phyloP scores from a whole-genome alignment of 2,888 invertebrate genomes.

The Synergus japonicus region DNA sequence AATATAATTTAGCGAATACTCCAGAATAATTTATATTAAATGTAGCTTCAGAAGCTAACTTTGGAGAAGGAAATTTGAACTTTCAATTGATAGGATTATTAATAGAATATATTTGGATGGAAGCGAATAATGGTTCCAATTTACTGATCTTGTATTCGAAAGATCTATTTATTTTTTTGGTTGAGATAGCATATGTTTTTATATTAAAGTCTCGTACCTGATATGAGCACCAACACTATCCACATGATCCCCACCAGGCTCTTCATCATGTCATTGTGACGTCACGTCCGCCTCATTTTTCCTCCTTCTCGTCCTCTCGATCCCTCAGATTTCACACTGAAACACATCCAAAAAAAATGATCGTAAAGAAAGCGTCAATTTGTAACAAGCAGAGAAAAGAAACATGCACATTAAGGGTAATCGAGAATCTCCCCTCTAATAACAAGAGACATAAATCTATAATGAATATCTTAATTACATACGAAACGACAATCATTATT shows the following conservation, averaged over 20 bases:
- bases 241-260: conserved; percentile 82
- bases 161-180: too few relatives aligned
- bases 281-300: conserved; percentile 79
- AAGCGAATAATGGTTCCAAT: background rate
- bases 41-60: background rate
- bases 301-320: conserved; percentile 67
- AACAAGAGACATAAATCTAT: too few relatives aligned
- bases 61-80: background rate
- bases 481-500: background rate
- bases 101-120: background rate
- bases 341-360: conserved; percentile 52
- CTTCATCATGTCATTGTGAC: conserved; percentile 81
- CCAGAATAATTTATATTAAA: background rate
- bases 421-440: background rate
- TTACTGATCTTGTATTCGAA: background rate
- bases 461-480: too few relatives aligned
- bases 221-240: conserved; percentile 82
- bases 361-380: conserved; percentile 45
- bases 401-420: background rate
- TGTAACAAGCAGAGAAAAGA: background rate
- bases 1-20: background rate
- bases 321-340: conserved; percentile 64
- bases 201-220: conserved; percentile 75
- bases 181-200: too few relatives aligned
- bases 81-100: background rate